Percentiles rank a stretch among this genome's conserved stretches.
Conservation (phyloP, 2,797 vertebrate species). For the Sciaenops ocellatus region DNA sequence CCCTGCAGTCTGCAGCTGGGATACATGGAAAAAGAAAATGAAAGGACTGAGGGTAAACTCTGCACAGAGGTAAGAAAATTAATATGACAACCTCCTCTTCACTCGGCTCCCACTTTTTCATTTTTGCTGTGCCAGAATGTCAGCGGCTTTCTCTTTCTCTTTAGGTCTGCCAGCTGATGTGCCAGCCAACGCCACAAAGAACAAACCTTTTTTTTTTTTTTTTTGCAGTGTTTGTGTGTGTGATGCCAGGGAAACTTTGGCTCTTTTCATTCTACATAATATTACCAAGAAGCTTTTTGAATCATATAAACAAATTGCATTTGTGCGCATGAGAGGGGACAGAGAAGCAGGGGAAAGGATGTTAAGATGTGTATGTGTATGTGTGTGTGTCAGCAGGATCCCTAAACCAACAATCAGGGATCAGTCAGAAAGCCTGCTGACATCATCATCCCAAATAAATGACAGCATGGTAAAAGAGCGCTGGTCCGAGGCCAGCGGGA, state of each 20-base stretch:
- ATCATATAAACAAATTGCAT: conserved; percentile 50
- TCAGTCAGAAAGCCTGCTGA: conserved; percentile 60
- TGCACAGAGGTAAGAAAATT: conserved; percentile 1
- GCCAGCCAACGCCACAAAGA: conserved; percentile 50
- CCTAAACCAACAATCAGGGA: conserved; percentile 51
- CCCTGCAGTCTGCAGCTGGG: not conserved
- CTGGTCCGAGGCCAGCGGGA: conserved; percentile 47
- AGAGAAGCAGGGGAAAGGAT: conserved; percentile 8
- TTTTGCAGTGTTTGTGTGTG: conserved; percentile 29
- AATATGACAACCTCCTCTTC: conserved; percentile 3
- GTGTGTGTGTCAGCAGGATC: conserved; percentile 36
- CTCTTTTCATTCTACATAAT: conserved; percentile 42
- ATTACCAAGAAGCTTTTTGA: conserved; percentile 36
- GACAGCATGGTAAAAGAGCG: conserved; percentile 61
- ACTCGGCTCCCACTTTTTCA: conserved; percentile 19
- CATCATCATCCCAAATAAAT: conserved; percentile 69
- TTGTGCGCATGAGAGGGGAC: conserved; percentile 7
- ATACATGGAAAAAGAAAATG: conserved; percentile 21
- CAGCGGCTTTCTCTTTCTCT: conserved; percentile 36
- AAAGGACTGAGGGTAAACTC: conserved; percentile 9
- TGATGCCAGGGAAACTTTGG: conserved; percentile 47
- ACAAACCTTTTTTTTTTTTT: conserved; percentile 15
- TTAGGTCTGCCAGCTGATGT: conserved; percentile 36
- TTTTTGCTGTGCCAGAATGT: conserved; percentile 15
- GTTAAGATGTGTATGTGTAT: not conserved